Percentiles rank a stretch among this genome's conserved stretches.
Evolutionary conservation across 2,888 invertebrate genomes (phyloP).

Genomic region (Thymelicus sylvestris): DNA sequence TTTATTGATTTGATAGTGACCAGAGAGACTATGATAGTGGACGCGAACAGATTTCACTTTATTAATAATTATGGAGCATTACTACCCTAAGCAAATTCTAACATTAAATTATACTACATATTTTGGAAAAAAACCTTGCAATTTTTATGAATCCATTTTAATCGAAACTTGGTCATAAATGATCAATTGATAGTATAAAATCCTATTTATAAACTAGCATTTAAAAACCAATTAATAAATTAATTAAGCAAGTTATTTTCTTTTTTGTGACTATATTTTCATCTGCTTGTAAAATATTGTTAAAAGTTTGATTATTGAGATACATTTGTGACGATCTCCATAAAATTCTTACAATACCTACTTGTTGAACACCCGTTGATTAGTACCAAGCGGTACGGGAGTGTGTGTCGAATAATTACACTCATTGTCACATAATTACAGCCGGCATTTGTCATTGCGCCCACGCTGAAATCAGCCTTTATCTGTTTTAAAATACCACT

Average conservation of each 20-base stretch:
- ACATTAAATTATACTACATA: neutral
- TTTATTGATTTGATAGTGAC: conserved; percentile 9
- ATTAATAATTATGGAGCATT: conserved; percentile 27
- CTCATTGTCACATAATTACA: conserved; percentile 81
- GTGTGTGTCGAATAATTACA: conserved; percentile 64
- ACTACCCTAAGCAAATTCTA: conserved; percentile 21
- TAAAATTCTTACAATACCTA: conserved; percentile 47
- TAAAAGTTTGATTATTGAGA: neutral
- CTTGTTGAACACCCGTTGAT: conserved; percentile 60
- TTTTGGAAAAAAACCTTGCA: too few relatives aligned
- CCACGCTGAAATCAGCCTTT: conserved; percentile 41
- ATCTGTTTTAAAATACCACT: conserved; percentile 5
- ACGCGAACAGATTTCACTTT: conserved; percentile 13
- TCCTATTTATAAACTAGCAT: too few relatives aligned
- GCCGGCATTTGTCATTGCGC: conserved; percentile 75
- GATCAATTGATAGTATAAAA: too few relatives aligned
- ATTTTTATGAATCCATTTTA: too few relatives aligned
- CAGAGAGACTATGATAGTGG: conserved; percentile 25
- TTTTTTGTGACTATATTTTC: too few relatives aligned
- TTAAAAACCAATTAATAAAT: too few relatives aligned
- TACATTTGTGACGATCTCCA: neutral
- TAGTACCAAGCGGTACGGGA: conserved; percentile 49
- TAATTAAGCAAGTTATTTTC: too few relatives aligned
- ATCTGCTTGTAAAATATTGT: too few relatives aligned
- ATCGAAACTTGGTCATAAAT: too few relatives aligned